Evolutionary conservation across 2,888 invertebrate species (phyloP).

Genomic region (Vesta saturnalis): DNA sequence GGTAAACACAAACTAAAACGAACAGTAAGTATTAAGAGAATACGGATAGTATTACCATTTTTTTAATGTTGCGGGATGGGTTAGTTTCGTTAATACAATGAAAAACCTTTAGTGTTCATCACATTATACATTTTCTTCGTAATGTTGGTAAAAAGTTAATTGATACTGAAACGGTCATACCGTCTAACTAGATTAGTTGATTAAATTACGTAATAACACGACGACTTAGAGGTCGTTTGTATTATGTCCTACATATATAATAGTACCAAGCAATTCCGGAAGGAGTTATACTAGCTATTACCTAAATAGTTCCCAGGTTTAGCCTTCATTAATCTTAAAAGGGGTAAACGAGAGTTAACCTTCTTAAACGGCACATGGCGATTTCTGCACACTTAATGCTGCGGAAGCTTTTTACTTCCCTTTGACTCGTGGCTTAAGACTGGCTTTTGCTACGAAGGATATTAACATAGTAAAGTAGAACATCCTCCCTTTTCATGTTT

Average conservation of each 20-base stretch:
- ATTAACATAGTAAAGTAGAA: conserved; percentile 44
- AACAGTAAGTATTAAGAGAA: no score
- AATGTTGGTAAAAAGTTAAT: no score
- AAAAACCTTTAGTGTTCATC: no score
- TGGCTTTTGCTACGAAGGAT: conserved; percentile 39
- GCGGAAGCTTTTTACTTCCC: conserved; percentile 42
- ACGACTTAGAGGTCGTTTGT: neutral
- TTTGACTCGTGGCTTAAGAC: conserved; percentile 39
- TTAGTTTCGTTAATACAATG: no score
- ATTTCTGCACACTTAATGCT: conserved; percentile 39
- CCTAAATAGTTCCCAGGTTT: conserved; percentile 27
- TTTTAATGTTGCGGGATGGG: no score
- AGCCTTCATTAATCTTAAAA: conserved; percentile 37
- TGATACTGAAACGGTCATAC: neutral
- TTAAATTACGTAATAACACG: neutral
- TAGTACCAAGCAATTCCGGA: conserved; percentile 10
- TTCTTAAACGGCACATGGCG: conserved; percentile 34
- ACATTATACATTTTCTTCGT: no score
- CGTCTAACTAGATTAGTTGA: neutral
- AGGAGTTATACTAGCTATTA: conserved; percentile 30
- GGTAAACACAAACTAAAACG: no score
- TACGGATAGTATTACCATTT: no score
- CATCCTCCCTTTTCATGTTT: conserved; percentile 41
- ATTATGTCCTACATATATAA: conserved; percentile 11
- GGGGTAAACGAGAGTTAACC: conserved; percentile 35